phyloP scores from a whole-genome alignment of 2,113 vertebrate species.

The Hipposideros armiger region DNA sequence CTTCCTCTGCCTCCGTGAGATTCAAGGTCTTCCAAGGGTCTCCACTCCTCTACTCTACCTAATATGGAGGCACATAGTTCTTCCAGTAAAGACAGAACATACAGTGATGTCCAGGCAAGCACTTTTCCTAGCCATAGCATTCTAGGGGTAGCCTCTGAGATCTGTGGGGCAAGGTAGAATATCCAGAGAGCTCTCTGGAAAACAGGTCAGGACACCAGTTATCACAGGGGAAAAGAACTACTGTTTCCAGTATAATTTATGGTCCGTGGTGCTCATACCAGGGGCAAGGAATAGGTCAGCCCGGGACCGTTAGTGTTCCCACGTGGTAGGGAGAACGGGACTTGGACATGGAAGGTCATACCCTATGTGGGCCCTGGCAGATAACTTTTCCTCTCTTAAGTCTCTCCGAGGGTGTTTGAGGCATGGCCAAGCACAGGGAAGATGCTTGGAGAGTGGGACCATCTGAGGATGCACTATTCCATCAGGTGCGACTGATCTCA shows the following conservation, averaged over 20 bases:
- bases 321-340: too few species aligned
- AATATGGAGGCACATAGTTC: neutral
- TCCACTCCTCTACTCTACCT: neutral
- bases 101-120: neutral
- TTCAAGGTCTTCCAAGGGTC: neutral
- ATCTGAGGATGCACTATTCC: neutral
- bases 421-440: neutral
- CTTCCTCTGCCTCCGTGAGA: neutral
- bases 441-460: neutral
- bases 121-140: too few species aligned
- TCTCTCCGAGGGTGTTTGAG: neutral
- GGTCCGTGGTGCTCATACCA: too few species aligned
- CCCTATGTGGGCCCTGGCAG: neutral
- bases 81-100: neutral
- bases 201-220: neutral
- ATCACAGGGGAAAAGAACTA: neutral
- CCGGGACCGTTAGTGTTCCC: neutral
- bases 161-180: too few species aligned
- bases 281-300: neutral
- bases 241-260: neutral
- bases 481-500: too few species aligned
- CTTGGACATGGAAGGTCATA: neutral
- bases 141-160: neutral
- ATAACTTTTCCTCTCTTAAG: neutral
- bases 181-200: neutral